phyloP scores from a whole-genome alignment of 2,888 invertebrate species.

The Andricus curvator region DNA sequence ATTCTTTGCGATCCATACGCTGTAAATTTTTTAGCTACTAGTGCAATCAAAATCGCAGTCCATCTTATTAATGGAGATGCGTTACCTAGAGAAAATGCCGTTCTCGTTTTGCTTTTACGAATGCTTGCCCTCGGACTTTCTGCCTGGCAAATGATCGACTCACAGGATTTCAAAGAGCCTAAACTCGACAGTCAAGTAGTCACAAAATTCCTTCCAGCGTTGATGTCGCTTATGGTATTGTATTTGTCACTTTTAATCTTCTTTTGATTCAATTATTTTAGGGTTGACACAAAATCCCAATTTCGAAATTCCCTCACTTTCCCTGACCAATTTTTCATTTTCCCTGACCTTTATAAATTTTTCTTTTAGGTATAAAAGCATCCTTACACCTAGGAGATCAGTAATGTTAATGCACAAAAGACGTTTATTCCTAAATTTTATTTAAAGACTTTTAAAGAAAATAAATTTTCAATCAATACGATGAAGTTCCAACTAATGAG shows the following conservation, averaged over 20 bases:
- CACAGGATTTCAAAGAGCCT: conserved; percentile 96
- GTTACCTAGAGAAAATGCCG: conserved; percentile 94
- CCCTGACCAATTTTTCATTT: no score
- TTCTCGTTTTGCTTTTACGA: conserved; percentile 91
- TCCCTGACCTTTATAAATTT: no score
- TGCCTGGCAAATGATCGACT: conserved; percentile 98
- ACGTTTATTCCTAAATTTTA: no score
- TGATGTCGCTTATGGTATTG: conserved; percentile 93
- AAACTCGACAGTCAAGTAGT: conserved; percentile 95
- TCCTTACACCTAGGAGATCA: no score
- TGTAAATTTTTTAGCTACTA: conserved; percentile 95
- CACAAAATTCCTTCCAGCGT: conserved; percentile 94
- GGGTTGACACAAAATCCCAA: no score
- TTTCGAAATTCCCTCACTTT: no score
- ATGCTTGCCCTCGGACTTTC: conserved; percentile 96
- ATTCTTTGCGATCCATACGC: conserved; percentile 98
- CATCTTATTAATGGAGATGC: conserved; percentile 94
- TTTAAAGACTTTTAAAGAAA: no score
- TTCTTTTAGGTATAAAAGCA: no score
- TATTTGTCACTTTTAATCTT: neutral
- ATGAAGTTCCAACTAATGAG: no score
- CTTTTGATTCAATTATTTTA: no score
- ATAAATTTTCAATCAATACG: no score
- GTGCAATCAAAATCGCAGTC: conserved; percentile 94
- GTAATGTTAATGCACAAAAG: no score